Base-by-base conservation (phyloP, 1,140 invertebrate species). In the Chelonus insularis region DNA sequence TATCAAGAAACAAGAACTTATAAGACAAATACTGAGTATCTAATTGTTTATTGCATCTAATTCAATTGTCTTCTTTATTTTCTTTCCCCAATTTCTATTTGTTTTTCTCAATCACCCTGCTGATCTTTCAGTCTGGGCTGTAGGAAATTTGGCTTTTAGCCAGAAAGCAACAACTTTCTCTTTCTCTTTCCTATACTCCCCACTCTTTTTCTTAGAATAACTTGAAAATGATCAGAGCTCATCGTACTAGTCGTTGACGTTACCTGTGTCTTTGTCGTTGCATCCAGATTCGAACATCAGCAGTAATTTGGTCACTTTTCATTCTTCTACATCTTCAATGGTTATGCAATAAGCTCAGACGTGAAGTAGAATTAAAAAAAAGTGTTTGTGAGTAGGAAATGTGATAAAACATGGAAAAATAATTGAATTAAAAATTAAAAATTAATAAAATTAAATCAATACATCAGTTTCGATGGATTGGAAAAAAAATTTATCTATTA, bases 161-260 rank as follows among this genome's bases (percentile, higher is more conserved):
- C 50, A 52, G 23, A 23, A 48, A 48, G 18, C 45, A 48, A 48
- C 14, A 20, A 29, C 47, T 51, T 55, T 18, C 6, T 32, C 18
- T 52, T 34, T 16, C 20, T 69, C 57, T 52, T 62, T 52, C 12
- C 25, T 62, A 61, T 41, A 9, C 34, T 59, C 16, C 41, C 34
- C 14, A 36, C 14, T 62, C 57, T 72, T 65, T 60, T 65, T 67
- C 73, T 74, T 65, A 80, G 79, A 81, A 81, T 81, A 81, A 80
- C 77, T 75, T 70, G 66, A 76, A 80, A 78, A 76, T 80, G 76
- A 75, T 71, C 75, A 73, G 69, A 18, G 14, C 43, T 32, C 34
- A 18, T 34, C 50, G 14, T 32, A 4, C 29, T 18, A 20, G 20
- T 25, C 21, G 39, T 48, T 45, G 34, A 57, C 39, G 56, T 55